Evolutionary conservation across 2,797 vertebrate species (phyloP), one percentile per base, ranked within the genome.

Genomic region (Clarias platycephalus): DNA sequence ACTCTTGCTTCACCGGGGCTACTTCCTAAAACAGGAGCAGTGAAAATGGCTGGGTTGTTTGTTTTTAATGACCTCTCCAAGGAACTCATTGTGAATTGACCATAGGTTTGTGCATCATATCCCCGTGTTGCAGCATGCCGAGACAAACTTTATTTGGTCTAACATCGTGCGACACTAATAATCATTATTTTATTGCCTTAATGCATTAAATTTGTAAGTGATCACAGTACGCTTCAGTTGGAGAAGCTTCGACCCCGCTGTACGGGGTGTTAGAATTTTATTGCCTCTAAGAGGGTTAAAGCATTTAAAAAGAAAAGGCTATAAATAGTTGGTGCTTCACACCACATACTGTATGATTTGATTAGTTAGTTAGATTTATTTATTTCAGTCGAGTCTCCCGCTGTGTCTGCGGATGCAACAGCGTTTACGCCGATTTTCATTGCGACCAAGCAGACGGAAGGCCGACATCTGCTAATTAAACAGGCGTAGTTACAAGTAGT

Each of bases 61-160:
- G 13, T 53, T 76, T 82, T 63, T 86, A 83, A 79, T 78, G 74
- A 79, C 81, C 81, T 83, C 66, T 79, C 81, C n/a, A 24, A 71
- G 74, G 81, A 79, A 44, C 53, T 66, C 63, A 68, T 53, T 44
- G 16, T 40, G 34, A 78, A 68, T 78, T 78, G 49, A 78, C 13
- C 60, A 28, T 16, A 1, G 64, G 64, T 26, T n/a, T 76, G 55
- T 44, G 37, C 13, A 49, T 49, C 67, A 26, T 74, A 60, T 31
- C 63, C 13, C 58, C 67, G 44, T 79, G 75, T 83, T 86, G 75
- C 85, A 79, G 20, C 75, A 79, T 86, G 68, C 64, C 24, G 44
- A 53, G 31, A 20, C 78, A 83, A 68, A 26, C 37, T 55, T 62
- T 44, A 44, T 44, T 58, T 34, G 18, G 28, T 76, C 49, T 2